Conservation (phyloP, 2,888 invertebrate species). For the Actias luna region DNA sequence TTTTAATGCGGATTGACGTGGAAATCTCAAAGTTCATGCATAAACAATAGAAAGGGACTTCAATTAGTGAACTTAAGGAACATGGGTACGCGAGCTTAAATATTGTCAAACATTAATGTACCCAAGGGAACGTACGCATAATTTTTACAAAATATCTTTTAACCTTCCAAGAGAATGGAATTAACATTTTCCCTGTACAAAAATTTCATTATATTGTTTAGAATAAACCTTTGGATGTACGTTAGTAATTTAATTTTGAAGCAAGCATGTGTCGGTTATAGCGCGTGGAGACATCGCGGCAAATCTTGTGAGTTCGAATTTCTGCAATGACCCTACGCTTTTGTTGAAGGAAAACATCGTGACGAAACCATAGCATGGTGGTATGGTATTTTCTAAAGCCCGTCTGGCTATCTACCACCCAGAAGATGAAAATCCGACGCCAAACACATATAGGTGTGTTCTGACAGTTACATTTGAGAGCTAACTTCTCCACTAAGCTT, state of each 20-base stretch:
- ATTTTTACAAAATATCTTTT: conserved; percentile 9
- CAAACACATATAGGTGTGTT: too few relatives aligned
- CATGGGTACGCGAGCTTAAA: conserved; percentile 27
- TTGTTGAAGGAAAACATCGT: too few relatives aligned
- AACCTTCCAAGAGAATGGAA: background rate
- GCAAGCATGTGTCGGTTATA: too few relatives aligned
- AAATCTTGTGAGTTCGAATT: too few relatives aligned
- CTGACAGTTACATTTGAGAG: too few relatives aligned
- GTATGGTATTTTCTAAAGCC: too few relatives aligned
- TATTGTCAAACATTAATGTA: conserved; percentile 18
- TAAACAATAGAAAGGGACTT: conserved; percentile 46
- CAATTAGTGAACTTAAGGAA: conserved; percentile 48
- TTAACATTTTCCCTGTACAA: conserved; percentile 1
- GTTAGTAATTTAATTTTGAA: conserved; percentile 3
- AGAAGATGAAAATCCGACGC: too few relatives aligned
- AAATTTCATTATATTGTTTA: background rate
- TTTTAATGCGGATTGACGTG: conserved; percentile 51
- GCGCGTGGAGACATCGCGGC: too few relatives aligned
- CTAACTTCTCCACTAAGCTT: too few relatives aligned
- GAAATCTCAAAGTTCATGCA: conserved; percentile 54
- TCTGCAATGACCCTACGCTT: too few relatives aligned
- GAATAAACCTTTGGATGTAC: background rate
- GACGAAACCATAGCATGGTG: too few relatives aligned
- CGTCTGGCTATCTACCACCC: too few relatives aligned
- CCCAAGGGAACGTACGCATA: background rate